phyloP scores from a whole-genome alignment of 2,113 vertebrate species.

The Gallinago undulata region DNA sequence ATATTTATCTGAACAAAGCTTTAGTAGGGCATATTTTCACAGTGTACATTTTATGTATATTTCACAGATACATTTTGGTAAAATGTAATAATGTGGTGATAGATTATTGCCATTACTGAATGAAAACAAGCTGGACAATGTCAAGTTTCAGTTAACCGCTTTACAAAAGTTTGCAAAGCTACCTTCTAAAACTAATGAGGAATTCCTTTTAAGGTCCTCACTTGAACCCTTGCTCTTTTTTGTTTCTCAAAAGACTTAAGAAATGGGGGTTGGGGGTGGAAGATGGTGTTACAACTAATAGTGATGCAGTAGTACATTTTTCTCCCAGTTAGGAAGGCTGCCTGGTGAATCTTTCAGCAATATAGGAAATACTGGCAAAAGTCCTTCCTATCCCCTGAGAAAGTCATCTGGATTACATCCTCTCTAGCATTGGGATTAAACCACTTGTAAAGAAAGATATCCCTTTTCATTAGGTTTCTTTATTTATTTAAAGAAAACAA shows the following conservation, averaged over 20 bases:
- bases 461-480: not conserved
- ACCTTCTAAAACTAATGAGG: not conserved
- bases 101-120: not conserved
- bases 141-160: not conserved
- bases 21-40: not conserved
- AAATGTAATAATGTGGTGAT: not conserved
- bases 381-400: constrained; percentile 11
- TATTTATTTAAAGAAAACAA: constrained; percentile 9
- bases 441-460: constrained; percentile 60
- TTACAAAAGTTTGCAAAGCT: not conserved
- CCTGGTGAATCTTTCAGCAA: constrained; percentile 63
- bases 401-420: constrained; percentile 64
- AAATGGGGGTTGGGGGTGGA: not conserved
- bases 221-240: not conserved
- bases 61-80: not conserved
- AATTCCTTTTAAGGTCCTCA: not conserved
- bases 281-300: not conserved
- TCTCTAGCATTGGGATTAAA: constrained; percentile 57
- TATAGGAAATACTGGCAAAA: constrained; percentile 33
- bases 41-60: too few relatives aligned
- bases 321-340: constrained; percentile 40
- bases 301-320: not conserved
- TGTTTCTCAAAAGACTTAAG: not conserved
- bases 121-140: not conserved
- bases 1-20: accelerated